These are phyloP conservation scores for Antitype chi DNA, from an alignment of 2,888 invertebrate species.

Conservation along the genomic window DNA sequence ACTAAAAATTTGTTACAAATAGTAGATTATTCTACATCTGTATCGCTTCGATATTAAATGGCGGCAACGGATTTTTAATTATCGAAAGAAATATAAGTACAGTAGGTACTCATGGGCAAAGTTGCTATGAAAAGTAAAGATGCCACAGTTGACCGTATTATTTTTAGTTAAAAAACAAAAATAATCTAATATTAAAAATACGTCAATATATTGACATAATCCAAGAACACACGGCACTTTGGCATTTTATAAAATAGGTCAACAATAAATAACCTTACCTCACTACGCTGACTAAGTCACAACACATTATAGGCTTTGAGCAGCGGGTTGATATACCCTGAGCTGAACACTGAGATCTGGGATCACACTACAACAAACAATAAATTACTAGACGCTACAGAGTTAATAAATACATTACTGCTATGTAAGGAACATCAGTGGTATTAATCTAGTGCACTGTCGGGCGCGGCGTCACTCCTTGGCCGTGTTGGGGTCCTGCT, in stretches of 20 bases:
- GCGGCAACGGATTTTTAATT: too few relatives aligned
- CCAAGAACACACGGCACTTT: neutral
- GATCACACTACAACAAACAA: slow-evolving; percentile 37
- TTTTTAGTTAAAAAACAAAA: neutral
- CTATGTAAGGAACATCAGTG: slow-evolving; percentile 45
- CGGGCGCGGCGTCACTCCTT: slow-evolving; percentile 27
- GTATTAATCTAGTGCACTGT: neutral
- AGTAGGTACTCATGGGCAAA: too few relatives aligned
- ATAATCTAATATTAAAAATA: neutral
- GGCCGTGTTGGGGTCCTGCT: slow-evolving; percentile 23
- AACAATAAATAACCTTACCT: slow-evolving; percentile 29
- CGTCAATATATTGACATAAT: neutral
- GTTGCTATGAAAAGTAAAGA: too few relatives aligned
- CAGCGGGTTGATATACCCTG: neutral
- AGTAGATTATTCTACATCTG: too few relatives aligned
- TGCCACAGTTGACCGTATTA: too few relatives aligned
- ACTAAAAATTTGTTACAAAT: too few relatives aligned
- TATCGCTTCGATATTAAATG: too few relatives aligned
- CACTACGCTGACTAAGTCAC: slow-evolving; percentile 9
- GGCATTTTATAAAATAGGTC: slow-evolving; percentile 5
- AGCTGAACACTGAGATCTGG: slow-evolving; percentile 26
- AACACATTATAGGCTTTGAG: slow-evolving; percentile 3
- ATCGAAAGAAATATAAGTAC: too few relatives aligned
- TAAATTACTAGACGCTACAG: slow-evolving; percentile 44
- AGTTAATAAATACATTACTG: slow-evolving; percentile 41